Evolutionary conservation across 2,888 invertebrate genomes (phyloP), one percentile per base, ranked within the genome.

Genomic region (Hypomecis punctinalis): DNA sequence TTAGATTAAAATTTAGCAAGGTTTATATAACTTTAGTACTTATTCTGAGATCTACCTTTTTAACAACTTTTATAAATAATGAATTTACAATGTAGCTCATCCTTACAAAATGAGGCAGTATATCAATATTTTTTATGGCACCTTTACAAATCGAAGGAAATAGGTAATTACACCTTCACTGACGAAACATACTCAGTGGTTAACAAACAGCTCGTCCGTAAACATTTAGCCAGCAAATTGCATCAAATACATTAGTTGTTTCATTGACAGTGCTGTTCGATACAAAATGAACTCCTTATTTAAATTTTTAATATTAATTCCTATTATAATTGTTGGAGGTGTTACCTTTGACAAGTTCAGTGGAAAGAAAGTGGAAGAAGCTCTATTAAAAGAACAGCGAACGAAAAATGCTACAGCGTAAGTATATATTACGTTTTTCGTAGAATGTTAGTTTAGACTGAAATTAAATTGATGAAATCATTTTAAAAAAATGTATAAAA

Each of bases 321-420:
- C 71, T 46, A 69, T 80, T 69, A 69, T 80, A 71, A 73, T 61
- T 54, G 79, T 71, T 58, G 73, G 78, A 36, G 78, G 79, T 40
- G 73, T 55, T 7, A 36, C 80, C 37, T 90, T 80, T 76, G 85
- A 89, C 68, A 80, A 84, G 66, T 84, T 79, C 66, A 84, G 79
- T 65, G 90, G 87, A 23, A 81, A 84, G 52, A 81, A 82, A 76
- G 63, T 84, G 45, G 80, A 83, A n/a, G 70, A 74, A 4, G 74
- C 70, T 5, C 72, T 76, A 61, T 70, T 72, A 45, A 83, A 80
- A 60, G 80, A 82, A 51, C 66, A 81, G 5, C 69, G 70, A 59
- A 49, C 70, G 36, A 79, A 72, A 62, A 84, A 87, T 55, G 76
- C 76, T 37, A 78, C 80, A 6, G 77, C 73, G 88, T 88, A 75